Evolutionary conservation across 1,140 invertebrate species (phyloP).

Genomic region (Trachymyrmex cornetzi): DNA sequence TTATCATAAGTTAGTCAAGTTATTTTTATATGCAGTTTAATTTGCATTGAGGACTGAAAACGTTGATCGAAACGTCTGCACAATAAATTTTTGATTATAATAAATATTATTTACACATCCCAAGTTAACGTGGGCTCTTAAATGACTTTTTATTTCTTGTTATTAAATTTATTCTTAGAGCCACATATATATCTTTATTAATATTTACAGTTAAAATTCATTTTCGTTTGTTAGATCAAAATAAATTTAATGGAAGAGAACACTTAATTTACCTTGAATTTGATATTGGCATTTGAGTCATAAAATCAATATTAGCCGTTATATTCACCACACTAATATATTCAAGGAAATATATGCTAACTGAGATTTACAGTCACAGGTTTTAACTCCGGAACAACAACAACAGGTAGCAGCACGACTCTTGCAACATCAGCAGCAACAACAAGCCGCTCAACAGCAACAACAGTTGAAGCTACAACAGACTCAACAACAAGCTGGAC

Average conservation of each 20-base stretch:
- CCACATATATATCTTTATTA: too few species aligned
- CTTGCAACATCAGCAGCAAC: constrained; percentile 80
- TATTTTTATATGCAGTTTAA: too few species aligned
- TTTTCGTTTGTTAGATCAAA: neutral
- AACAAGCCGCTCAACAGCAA: constrained; percentile 69
- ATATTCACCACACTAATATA: neutral
- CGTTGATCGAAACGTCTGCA: too few species aligned
- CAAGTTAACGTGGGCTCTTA: too few species aligned
- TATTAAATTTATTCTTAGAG: too few species aligned
- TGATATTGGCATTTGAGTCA: neutral
- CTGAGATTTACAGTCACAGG: constrained; percentile 61
- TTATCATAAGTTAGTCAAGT: too few species aligned
- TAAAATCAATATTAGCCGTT: neutral
- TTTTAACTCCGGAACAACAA: constrained; percentile 83
- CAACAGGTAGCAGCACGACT: constrained; percentile 79
- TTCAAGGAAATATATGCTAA: neutral
- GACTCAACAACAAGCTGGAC: constrained; percentile 71
- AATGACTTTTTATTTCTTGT: too few species aligned
- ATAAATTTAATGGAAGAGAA: neutral
- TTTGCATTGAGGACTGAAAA: too few species aligned
- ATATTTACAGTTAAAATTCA: neutral
- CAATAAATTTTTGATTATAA: too few species aligned
- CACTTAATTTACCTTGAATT: neutral
- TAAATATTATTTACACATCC: too few species aligned
- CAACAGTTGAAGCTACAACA: constrained; percentile 73